A percentile compares a stretch with the other conserved stretches of the same genome.
Conservation (phyloP, 2,113 vertebrate genomes). For the Centropus bengalensis region DNA sequence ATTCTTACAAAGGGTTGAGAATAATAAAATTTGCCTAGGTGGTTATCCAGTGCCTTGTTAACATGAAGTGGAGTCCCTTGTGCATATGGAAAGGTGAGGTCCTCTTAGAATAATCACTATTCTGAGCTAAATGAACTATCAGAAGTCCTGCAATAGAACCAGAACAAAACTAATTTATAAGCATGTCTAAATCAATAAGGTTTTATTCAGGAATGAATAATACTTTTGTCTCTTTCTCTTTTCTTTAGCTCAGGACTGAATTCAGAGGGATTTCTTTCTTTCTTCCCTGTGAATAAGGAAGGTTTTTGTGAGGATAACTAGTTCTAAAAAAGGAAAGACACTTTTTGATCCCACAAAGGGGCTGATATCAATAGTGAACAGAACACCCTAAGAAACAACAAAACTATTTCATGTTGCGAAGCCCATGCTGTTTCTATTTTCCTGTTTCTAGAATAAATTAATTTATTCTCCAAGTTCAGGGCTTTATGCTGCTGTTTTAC, state of each 20-base stretch:
- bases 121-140: neutral
- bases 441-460: neutral
- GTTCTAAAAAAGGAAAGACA: neutral
- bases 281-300: neutral
- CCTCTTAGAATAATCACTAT: neutral
- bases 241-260: neutral
- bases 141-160: neutral
- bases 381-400: neutral
- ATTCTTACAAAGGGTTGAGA: neutral
- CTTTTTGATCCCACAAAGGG: neutral
- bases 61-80: neutral
- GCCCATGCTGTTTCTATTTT: neutral
- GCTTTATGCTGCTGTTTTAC: conserved; percentile 17
- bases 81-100: neutral
- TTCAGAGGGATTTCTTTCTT: neutral
- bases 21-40: neutral
- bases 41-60: neutral
- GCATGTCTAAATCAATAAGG: neutral
- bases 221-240: neutral
- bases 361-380: neutral
- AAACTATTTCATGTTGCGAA: neutral
- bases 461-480: neutral
- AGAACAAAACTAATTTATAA: neutral
- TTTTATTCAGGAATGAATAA: neutral
- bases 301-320: neutral